Base-by-base conservation (phyloP, 2,888 invertebrate species). In the Tenthredo mesomela region DNA sequence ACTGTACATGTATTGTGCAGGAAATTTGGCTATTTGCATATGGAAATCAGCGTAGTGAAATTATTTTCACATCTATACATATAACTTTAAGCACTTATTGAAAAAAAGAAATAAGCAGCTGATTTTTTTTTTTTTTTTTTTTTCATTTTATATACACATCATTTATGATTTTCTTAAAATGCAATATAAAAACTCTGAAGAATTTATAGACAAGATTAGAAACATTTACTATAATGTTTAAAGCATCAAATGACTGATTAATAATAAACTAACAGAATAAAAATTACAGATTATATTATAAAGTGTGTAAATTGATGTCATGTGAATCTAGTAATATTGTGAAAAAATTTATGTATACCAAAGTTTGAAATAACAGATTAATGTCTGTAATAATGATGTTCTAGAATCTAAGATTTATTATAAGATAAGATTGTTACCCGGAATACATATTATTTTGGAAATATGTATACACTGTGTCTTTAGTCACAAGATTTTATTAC, bases 1-100 rank as follows among this genome's bases (percentile, higher is more conserved):
- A 86, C 95, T 98, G 87, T 97, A 98, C 93, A 95, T 98, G 95
- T 98, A 96, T 94, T 98, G 98, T 91, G 98, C 97, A 86, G 98
- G 98, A 83, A 98, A 98, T 93, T 95, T 97, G 89, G 98, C 98
- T 50, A 89, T 90, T 29, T 88, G 92, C 70, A 90, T 92, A 84
- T 93, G 91, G 91, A 89, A 90, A 84, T 92, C 91, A 0, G 89
- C 70, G 43, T 82, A 80, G n/a, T 67, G 3, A 3, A 70, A 37
- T 12, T 70, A 70, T 70, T 18, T 18, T 6, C 4, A 37, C 12
- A 4, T 29, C 29, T n/a, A 33, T 33, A 33, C 33, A 29, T 33
- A 33, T 33, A 77, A 29, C 47, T 54, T 50, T 25, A 37, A 21
- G 18, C 29, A 25, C 50, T 7, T 21, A 58, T 58, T 58, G 3